A percentile compares a stretch with the other conserved stretches of the same genome.
These are phyloP conservation scores for Stylophora pistillata DNA, from an alignment of 64 coral and sea anemone species.

Conservation along the genomic window DNA sequence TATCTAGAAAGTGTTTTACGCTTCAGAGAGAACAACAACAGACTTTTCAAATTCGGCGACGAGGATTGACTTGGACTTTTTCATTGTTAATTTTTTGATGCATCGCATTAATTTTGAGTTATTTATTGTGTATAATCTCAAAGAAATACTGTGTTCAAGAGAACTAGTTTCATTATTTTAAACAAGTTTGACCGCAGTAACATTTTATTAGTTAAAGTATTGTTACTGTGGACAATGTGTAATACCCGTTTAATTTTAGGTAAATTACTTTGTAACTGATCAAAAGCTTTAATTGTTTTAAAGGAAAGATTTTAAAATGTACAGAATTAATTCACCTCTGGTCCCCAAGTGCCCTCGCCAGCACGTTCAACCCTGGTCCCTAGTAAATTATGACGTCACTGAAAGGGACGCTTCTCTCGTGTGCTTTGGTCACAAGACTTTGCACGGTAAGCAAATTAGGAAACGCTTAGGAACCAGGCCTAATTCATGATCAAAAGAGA, in stretches of 20 bases:
- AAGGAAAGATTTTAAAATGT: background rate
- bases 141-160: background rate
- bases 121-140: constrained; percentile 10
- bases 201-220: constrained; percentile 9
- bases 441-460: no score
- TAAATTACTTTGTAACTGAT: constrained; percentile 8
- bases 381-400: no score
- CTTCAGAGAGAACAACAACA: background rate
- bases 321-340: no score
- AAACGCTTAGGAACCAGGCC: no score
- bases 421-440: no score
- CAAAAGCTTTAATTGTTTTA: background rate
- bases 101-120: background rate
- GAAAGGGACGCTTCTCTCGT: no score
- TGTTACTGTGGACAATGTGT: background rate
- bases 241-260: constrained; percentile 11
- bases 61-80: background rate
- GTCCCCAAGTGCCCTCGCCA: no score
- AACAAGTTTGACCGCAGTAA: background rate
- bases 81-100: background rate
- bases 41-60: background rate
- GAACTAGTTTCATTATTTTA: background rate
- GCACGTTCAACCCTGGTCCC: no score
- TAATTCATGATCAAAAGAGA: no score
- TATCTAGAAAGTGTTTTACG: background rate